Conservation (phyloP, 2,113 vertebrate genomes). For the Stictonetta naevosa region DNA sequence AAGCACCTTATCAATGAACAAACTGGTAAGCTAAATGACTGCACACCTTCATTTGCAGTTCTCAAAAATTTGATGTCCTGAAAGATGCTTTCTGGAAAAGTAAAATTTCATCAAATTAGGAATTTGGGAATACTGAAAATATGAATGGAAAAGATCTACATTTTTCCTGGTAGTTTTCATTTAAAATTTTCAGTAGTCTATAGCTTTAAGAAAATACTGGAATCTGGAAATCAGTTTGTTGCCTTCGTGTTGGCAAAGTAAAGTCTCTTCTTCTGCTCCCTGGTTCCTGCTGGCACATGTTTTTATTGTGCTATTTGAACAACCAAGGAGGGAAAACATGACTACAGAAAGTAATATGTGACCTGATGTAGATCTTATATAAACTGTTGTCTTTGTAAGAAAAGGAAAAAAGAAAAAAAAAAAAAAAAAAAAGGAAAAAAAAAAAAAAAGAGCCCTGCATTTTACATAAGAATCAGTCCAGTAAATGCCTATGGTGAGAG, state of each 20-base stretch:
- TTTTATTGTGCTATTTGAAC: neutral
- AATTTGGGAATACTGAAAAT: neutral
- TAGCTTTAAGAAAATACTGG: neutral
- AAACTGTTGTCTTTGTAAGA: neutral
- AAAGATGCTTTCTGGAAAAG: neutral
- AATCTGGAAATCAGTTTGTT: neutral
- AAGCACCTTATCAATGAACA: neutral
- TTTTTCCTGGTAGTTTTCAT: neutral
- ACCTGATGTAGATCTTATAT: neutral
- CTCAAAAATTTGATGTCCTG: neutral
- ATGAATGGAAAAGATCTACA: neutral
- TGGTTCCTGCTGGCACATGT: neutral
- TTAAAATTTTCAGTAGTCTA: neutral
- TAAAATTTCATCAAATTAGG: neutral
- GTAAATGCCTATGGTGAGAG: neutral
- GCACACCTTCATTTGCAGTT: neutral
- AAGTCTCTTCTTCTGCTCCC: neutral
- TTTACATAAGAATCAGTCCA: neutral
- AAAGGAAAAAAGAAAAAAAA: neutral
- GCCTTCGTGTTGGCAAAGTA: neutral
- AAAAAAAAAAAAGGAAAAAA: too few species aligned
- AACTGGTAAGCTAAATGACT: neutral
- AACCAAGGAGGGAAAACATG: neutral
- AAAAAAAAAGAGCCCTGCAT: rapidly evolving
- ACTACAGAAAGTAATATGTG: neutral